Conservation (phyloP, 2,113 vertebrate species). For the Sapayoa aenigma region DNA sequence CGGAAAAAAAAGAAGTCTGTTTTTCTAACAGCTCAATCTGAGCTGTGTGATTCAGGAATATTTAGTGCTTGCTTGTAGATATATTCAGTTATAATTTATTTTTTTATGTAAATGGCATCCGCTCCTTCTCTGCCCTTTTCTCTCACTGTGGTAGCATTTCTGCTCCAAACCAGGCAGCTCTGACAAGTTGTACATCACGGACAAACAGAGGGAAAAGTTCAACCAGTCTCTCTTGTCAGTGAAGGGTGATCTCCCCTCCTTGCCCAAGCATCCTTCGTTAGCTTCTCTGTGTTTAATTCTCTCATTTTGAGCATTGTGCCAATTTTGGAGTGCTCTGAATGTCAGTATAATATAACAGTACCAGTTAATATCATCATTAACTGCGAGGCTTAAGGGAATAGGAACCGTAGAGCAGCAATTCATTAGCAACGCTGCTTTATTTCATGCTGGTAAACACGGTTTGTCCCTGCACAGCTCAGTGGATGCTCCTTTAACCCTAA, state of each 20-base stretch:
- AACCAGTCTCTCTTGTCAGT: not conserved
- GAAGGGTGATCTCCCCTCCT: not conserved
- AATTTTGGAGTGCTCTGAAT: not conserved
- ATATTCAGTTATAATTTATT: not conserved
- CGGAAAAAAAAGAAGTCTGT: too few species aligned
- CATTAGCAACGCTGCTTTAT: not conserved
- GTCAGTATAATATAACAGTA: not conserved
- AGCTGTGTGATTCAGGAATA: not conserved
- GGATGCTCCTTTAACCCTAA: not conserved
- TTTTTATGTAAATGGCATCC: not conserved
- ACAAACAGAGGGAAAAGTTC: not conserved
- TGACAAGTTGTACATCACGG: not conserved
- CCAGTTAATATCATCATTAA: constrained; percentile 42
- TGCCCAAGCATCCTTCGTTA: not conserved
- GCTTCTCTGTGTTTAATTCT: not conserved
- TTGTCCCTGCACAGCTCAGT: not conserved
- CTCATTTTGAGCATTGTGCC: not conserved
- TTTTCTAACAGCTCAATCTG: not conserved
- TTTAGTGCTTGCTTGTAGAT: not conserved
- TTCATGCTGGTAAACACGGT: not conserved
- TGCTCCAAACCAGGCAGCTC: not conserved
- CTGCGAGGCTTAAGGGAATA: not conserved
- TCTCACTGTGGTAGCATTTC: not conserved
- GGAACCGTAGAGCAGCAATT: constrained; percentile 18
- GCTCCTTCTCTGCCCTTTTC: not conserved